phyloP scores from a whole-genome alignment of 35 echinoderm and acorn worm species.

The Apostichopus californicus region DNA sequence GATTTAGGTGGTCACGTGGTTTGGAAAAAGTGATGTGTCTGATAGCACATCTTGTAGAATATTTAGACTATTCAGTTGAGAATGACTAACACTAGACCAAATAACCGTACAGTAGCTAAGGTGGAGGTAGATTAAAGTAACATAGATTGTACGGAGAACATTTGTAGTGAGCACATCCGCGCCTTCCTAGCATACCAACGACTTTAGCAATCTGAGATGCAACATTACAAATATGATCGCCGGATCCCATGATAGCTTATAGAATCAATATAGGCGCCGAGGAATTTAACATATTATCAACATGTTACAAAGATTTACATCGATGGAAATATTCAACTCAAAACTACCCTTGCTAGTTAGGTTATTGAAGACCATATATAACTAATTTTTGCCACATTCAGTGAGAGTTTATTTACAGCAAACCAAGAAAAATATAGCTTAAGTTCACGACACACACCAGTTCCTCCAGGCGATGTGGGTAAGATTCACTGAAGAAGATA shows the following conservation, averaged over 20 bases:
- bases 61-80: background rate
- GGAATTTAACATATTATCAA: background rate
- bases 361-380: slow-evolving; percentile 9
- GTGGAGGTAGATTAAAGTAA: background rate
- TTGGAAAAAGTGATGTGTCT: background rate
- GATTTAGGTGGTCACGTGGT: background rate
- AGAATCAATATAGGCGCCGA: background rate
- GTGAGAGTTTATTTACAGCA: slow-evolving; percentile 14
- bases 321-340: background rate
- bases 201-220: too few relatives aligned
- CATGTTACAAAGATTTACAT: background rate
- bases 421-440: slow-evolving; percentile 24
- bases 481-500: background rate
- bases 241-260: background rate
- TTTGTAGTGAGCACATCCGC: background rate
- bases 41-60: background rate
- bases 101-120: background rate
- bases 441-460: slow-evolving; percentile 2
- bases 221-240: background rate
- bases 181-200: background rate
- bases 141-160: background rate
- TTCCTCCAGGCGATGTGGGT: background rate
- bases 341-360: background rate
- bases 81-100: too few relatives aligned
- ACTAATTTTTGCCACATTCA: background rate